Conservation (phyloP, 2,888 invertebrate species). For the Clostera curtula region DNA sequence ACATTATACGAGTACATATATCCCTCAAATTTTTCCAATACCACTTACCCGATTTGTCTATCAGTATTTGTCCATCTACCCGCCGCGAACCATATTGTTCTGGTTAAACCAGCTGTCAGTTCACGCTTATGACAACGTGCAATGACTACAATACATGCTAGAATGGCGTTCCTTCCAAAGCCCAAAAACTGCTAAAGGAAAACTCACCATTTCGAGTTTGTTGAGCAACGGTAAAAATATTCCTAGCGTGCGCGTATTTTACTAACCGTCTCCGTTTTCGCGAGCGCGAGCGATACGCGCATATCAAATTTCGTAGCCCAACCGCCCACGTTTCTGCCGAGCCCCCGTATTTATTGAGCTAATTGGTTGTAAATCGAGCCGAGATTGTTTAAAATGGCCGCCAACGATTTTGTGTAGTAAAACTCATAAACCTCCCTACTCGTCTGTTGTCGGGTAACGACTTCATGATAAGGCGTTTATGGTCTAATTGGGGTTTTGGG, state of each 20-base stretch:
- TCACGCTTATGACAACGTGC: no score
- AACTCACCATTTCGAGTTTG: no score
- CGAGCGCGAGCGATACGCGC: not conserved
- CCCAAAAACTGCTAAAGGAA: no score
- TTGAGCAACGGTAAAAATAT: conserved; percentile 5
- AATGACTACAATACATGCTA: no score
- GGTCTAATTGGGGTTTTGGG: conserved; percentile 58
- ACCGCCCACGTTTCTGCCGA: conserved; percentile 37
- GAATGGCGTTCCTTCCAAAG: no score
- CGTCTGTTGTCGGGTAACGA: conserved; percentile 60
- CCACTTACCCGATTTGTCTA: no score
- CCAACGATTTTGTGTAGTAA: conserved; percentile 67
- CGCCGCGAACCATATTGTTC: no score
- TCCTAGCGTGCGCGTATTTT: not conserved
- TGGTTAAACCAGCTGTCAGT: no score
- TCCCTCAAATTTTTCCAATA: no score
- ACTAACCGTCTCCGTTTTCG: not conserved
- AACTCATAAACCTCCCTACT: conserved; percentile 70
- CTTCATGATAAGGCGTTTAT: conserved; percentile 65
- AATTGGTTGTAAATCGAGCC: conserved; percentile 68
- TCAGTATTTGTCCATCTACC: no score
- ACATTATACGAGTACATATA: no score
- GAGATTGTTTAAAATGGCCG: conserved; percentile 61
- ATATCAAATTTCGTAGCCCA: conserved; percentile 26
- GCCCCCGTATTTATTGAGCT: conserved; percentile 61